Evolutionary conservation across 2,888 invertebrate species (phyloP).

Genomic region (Hypena proboscidalis): DNA sequence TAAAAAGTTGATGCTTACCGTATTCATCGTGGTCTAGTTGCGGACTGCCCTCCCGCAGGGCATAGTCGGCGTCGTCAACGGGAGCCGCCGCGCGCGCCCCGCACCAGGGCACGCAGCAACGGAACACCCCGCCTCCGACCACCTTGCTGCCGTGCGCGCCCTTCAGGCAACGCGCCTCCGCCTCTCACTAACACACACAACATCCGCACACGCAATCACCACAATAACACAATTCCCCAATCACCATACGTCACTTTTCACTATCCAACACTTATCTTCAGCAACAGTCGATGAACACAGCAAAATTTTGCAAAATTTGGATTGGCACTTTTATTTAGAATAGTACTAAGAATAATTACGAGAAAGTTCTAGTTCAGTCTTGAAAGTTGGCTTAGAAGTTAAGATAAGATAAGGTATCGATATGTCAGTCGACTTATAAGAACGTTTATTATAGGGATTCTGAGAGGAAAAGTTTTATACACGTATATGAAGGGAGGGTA

Average conservation of each 20-base stretch:
- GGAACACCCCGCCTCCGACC: conserved; percentile 91
- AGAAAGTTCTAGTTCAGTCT: conserved; percentile 70
- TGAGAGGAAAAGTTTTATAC: conserved; percentile 27
- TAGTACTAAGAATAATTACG: conserved; percentile 47
- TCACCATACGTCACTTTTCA: conserved; percentile 41
- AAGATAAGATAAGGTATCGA: conserved; percentile 62
- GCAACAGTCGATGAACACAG: conserved; percentile 6
- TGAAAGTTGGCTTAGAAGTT: conserved; percentile 65
- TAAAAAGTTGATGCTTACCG: conserved; percentile 57
- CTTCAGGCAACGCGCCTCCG: conserved; percentile 71
- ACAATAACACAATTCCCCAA: conserved; percentile 37
- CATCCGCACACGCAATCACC: conserved; percentile 24
- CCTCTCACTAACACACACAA: conserved; percentile 51
- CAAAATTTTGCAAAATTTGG: neutral
- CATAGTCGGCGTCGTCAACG: conserved; percentile 85
- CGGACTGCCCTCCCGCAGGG: conserved; percentile 76
- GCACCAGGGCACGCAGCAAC: conserved; percentile 94
- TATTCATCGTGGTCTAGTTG: conserved; percentile 67
- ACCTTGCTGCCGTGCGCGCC: conserved; percentile 85
- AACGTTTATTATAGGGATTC: conserved; percentile 37
- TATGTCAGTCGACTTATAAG: conserved; percentile 67
- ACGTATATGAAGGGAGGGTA: conserved; percentile 29
- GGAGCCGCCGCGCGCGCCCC: conserved; percentile 89
- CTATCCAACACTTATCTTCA: conserved; percentile 15
- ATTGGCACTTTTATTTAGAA: conserved; percentile 49